phyloP scores from a whole-genome alignment of 1,140 invertebrate genomes.

The Agraylea sexmaculata region DNA sequence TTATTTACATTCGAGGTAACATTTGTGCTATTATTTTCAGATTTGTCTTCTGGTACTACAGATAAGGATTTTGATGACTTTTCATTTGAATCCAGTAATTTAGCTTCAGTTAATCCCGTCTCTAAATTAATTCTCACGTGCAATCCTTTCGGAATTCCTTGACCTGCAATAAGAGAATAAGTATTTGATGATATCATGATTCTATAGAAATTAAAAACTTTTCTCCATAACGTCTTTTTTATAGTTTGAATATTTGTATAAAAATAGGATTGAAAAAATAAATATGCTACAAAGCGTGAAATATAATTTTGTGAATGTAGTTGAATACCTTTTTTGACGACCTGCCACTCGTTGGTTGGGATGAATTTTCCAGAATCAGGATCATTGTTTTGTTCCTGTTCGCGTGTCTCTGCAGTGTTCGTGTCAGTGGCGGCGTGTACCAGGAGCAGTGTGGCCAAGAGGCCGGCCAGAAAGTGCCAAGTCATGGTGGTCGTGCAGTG shows the following conservation, averaged over 20 bases:
- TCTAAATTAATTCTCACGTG: constrained; percentile 59
- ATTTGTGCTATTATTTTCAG: constrained; percentile 8
- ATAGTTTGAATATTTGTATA: too few species aligned
- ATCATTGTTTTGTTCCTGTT: too few species aligned
- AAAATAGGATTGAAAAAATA: constrained; percentile 16
- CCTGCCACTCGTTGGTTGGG: constrained; percentile 44
- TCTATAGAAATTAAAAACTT: too few species aligned
- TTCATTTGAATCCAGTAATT: constrained; percentile 45
- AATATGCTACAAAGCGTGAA: not conserved
- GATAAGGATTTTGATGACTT: constrained; percentile 22
- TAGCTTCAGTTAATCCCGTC: constrained; percentile 59
- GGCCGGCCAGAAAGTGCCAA: too few species aligned
- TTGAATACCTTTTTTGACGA: constrained; percentile 44
- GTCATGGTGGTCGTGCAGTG: too few species aligned
- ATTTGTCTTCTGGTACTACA: constrained; percentile 17
- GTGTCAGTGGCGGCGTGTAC: too few species aligned
- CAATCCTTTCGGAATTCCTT: constrained; percentile 54
- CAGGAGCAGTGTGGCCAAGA: too few species aligned
- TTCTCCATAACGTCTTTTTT: too few species aligned
- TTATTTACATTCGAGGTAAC: constrained; percentile 4
- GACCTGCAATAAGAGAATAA: constrained; percentile 38
- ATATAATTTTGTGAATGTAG: too few species aligned
- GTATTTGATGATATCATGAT: too few species aligned
- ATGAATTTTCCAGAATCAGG: too few species aligned
- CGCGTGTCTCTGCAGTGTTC: too few species aligned